Evolutionary conservation across 2,888 invertebrate genomes (phyloP).

Genomic region (Baccha elongata): DNA sequence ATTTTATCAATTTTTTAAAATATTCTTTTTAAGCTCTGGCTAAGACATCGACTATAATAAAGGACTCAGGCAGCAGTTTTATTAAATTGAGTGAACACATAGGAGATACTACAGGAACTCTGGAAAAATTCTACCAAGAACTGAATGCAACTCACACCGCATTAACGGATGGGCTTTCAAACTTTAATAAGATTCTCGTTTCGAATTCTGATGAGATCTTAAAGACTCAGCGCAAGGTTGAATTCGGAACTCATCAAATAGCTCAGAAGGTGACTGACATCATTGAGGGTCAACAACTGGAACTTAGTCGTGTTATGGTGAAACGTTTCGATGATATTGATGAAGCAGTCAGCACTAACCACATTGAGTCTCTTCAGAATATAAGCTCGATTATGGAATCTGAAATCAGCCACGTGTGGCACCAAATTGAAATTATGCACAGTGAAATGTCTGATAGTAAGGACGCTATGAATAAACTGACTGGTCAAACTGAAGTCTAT

Average conservation of each 20-base stretch:
- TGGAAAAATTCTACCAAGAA: slow-evolving; percentile 84
- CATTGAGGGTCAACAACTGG: slow-evolving; percentile 86
- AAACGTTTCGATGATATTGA: slow-evolving; percentile 88
- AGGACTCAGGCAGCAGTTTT: slow-evolving; percentile 83
- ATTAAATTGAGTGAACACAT: slow-evolving; percentile 85
- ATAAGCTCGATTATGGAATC: slow-evolving; percentile 89
- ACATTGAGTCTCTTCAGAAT: slow-evolving; percentile 88
- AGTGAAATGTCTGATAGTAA: slow-evolving; percentile 91
- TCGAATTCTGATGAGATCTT: slow-evolving; percentile 93
- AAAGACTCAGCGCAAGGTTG: slow-evolving; percentile 92
- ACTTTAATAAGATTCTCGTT: slow-evolving; percentile 89
- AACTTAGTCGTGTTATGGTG: slow-evolving; percentile 87
- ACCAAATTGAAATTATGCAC: slow-evolving; percentile 94
- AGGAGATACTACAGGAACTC: slow-evolving; percentile 84
- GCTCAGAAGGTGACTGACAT: slow-evolving; percentile 89
- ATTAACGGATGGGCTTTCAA: slow-evolving; percentile 83
- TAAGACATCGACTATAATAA: slow-evolving; percentile 83
- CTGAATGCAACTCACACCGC: slow-evolving; percentile 84
- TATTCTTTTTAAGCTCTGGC: slow-evolving; percentile 79
- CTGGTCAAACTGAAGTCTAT: slow-evolving; percentile 89
- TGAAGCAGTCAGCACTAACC: slow-evolving; percentile 87
- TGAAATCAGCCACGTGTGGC: slow-evolving; percentile 93
- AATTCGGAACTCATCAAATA: slow-evolving; percentile 93
- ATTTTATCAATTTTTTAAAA: background rate
- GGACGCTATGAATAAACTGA: slow-evolving; percentile 88